These are phyloP conservation scores for Scaptomyza pallida DNA, from an alignment of 1,140 invertebrate species.

Conservation along the genomic window DNA sequence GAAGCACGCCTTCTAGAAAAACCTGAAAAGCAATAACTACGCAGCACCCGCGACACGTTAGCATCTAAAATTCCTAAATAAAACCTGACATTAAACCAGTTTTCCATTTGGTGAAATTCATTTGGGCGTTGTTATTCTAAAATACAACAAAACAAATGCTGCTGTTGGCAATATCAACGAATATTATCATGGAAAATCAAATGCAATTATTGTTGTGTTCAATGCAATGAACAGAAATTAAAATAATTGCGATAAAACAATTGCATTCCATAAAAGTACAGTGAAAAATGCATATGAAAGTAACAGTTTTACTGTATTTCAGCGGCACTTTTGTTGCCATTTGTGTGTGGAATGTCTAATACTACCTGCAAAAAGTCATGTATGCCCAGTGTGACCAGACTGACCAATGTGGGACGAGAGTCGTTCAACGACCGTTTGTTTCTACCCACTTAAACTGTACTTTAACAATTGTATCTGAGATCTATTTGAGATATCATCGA, in stretches of 20 bases:
- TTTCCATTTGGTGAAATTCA: conserved; percentile 76
- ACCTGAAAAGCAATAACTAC: conserved; percentile 37
- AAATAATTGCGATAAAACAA: conserved; percentile 66
- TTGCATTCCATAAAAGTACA: conserved; percentile 28
- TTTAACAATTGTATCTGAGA: conserved; percentile 19
- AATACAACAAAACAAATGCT: conserved; percentile 24
- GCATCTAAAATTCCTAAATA: conserved; percentile 47
- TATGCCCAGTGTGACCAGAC: conserved; percentile 55
- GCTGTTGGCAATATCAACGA: conserved; percentile 62
- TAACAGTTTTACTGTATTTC: too few relatives aligned
- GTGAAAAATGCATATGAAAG: conserved; percentile 16
- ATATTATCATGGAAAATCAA: conserved; percentile 53
- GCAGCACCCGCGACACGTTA: conserved; percentile 63
- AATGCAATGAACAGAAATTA: conserved; percentile 52
- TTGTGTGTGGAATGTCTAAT: conserved; percentile 64
- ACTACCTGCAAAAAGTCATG: conserved; percentile 71
- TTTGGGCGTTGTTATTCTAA: conserved; percentile 49
- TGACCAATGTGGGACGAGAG: conserved; percentile 44
- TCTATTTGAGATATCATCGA: conserved; percentile 13
- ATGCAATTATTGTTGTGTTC: conserved; percentile 65
- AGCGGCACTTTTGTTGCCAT: conserved; percentile 31
- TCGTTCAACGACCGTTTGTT: conserved; percentile 23
- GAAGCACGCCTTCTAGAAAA: conserved; percentile 20
- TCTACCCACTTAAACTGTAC: conserved; percentile 4
- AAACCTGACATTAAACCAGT: conserved; percentile 52